Evolutionary conservation across 2,113 vertebrate species (phyloP), one percentile per base, ranked within the genome.

Genomic region (Cavia aperea): DNA sequence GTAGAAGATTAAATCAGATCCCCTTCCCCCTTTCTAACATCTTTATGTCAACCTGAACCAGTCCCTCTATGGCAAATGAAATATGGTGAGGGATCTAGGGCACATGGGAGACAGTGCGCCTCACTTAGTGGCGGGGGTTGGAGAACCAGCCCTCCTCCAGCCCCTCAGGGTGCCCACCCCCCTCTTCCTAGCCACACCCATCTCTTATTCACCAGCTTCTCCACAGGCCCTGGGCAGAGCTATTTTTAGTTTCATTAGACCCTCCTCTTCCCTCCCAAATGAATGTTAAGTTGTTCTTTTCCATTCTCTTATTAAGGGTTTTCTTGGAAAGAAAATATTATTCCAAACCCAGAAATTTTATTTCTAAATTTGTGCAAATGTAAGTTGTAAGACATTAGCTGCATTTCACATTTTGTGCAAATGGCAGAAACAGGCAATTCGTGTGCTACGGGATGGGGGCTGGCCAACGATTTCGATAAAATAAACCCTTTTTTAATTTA

Each of bases 401-500:
- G 97, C 97, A 97, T 98, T 98, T 97, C 97, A 96, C 96, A 97
- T 97, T 97, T 97, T 97, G 97, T 97, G 97, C 97, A 97, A 97
- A 98, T 97, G 97, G 98, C 97, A 98, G 97, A 97, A 98, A 97
- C 96, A 97, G 97, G 97, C 98, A 97, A 97, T 98, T 97, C 97
- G 95, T 97, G 97, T 97, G 97, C 97, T 97, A 97, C 94, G 87
- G 97, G 97, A 97, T 96, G 97, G 96, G 97, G 97, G 97, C 97
- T 89, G 97, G 97, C 97, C 98, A 97, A 97, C 95, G 96, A 98
- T 98, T 98, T 98, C 97, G 97, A 98, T 98, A 98, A 98, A 98
- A 98, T 98, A 99, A 99, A 99, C 98, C 98, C 98, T 98, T 99
- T 98, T 99, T 99, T 99, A 99, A 99, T 99, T 99, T 99, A 99